phyloP scores from a whole-genome alignment of 2,888 invertebrate species.

The Malthinus seriepunctatus region DNA sequence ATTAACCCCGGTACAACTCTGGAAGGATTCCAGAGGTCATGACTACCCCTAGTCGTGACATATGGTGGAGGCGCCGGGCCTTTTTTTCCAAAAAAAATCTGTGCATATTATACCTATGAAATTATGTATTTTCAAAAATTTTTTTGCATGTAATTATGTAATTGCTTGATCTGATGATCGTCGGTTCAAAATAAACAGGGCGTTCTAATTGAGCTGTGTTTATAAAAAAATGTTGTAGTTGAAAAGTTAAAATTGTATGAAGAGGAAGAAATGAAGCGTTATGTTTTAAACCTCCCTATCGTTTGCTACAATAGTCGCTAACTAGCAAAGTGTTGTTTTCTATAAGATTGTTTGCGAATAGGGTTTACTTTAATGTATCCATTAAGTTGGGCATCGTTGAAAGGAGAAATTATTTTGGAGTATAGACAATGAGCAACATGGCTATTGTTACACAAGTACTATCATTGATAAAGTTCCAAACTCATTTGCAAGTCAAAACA shows the following conservation, averaged over 20 bases:
- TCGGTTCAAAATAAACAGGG: too few species aligned
- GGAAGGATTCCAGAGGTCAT: too few species aligned
- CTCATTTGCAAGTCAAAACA: constrained; percentile 40
- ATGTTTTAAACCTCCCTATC: constrained; percentile 13
- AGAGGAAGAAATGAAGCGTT: constrained; percentile 16
- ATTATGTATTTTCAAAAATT: too few species aligned
- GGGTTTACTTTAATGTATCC: constrained; percentile 18
- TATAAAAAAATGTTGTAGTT: too few species aligned
- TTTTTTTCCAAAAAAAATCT: too few species aligned
- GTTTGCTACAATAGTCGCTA: constrained; percentile 17
- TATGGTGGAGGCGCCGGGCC: too few species aligned
- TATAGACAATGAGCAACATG: constrained; percentile 26
- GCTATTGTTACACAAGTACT: constrained; percentile 31
- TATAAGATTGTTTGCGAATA: constrained; percentile 19
- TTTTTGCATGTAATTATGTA: too few species aligned
- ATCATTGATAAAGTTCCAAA: constrained; percentile 34
- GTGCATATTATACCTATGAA: too few species aligned
- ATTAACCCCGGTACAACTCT: too few species aligned
- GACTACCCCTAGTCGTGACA: too few species aligned
- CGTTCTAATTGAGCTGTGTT: too few species aligned
- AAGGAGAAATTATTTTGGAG: constrained; percentile 14
- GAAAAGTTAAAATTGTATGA: constrained; percentile 14
- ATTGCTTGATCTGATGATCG: too few species aligned
- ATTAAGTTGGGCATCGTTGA: constrained; percentile 14
- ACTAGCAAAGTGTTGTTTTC: constrained; percentile 22